Evolutionary conservation across 2,797 vertebrate genomes (phyloP), one percentile per base, ranked within the genome.

Genomic region (Protosalanx chinensis): DNA sequence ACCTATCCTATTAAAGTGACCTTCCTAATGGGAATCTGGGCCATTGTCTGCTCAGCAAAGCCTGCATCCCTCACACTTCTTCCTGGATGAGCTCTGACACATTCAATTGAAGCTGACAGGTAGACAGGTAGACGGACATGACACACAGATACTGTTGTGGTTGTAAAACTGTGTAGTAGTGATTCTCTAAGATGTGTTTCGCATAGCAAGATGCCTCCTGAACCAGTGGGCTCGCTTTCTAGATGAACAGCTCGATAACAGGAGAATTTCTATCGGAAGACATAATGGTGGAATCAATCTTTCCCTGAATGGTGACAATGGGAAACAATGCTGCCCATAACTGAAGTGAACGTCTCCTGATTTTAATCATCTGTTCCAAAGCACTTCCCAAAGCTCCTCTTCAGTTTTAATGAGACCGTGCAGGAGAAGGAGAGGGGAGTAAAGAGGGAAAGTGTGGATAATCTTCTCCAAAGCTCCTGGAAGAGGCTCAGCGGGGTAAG

Each of bases 1-100:
- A 86, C 81, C 87, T 90, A 93, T 93, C 92, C 92, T 90, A 89
- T 93, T 93, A 93, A 91, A 90, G 63, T 29, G 56, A 68, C 64
- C 80, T 82, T 72, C 70, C 81, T 80, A 81, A 73, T 80, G 65
- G 79, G 88, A 90, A 91, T 91, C 85, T 84, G 88, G 87, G 90
- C 87, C 88, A 90, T 76, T 91, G 90, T 90, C 85, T 84, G 92
- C 88, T 92, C 88, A 93, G 91, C 90, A 92, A 72, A 83, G 27
- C 79, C 56, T 64, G 32, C 23, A 77, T 74, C 72, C 81, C 75
- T 78, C 78, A 77, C 20, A 70, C 69, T 46, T 61, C 23, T 12
- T 76, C 75, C 41, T 57, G 68, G 49, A 69, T 75, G 75, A 68
- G 51, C 30, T 68, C 51, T 58, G 67, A 87, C 82, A 71, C 82